Conservation (phyloP, 2,113 vertebrate species). For the Sclerurus mexicanus region DNA sequence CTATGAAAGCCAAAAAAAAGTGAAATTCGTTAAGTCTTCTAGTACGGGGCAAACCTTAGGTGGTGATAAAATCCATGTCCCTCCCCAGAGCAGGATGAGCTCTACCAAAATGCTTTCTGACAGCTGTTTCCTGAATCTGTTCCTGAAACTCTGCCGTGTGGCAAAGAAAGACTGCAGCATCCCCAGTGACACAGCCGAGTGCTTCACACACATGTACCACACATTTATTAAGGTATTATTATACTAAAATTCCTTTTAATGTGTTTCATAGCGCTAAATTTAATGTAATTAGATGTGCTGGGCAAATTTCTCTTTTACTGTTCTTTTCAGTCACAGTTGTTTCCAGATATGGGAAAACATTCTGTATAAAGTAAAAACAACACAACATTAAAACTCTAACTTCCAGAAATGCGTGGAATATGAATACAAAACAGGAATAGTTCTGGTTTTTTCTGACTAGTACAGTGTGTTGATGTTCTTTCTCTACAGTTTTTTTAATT, state of each 20-base stretch:
- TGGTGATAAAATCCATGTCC: background rate
- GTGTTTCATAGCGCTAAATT: too few species aligned
- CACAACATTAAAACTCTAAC: too few species aligned
- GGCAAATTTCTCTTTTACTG: too few species aligned
- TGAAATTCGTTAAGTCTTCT: background rate
- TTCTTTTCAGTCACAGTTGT: too few species aligned
- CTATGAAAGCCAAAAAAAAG: background rate
- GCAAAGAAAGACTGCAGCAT: background rate
- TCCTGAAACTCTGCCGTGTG: background rate
- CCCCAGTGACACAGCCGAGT: background rate
- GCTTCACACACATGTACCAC: background rate
- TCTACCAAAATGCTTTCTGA: slow-evolving; percentile 3
- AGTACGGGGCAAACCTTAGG: background rate
- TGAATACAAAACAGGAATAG: too few species aligned
- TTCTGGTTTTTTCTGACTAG: too few species aligned
- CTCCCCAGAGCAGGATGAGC: background rate
- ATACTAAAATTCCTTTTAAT: too few species aligned
- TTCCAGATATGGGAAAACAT: too few species aligned
- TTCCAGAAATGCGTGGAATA: too few species aligned
- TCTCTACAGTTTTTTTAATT: background rate
- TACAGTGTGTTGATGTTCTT: background rate
- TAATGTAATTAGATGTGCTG: too few species aligned
- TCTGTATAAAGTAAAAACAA: too few species aligned
- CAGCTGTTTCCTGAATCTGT: slow-evolving; percentile 26
- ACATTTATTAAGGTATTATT: background rate